Conservation (phyloP, 2,797 vertebrate genomes). For the Miichthys miiuy region DNA sequence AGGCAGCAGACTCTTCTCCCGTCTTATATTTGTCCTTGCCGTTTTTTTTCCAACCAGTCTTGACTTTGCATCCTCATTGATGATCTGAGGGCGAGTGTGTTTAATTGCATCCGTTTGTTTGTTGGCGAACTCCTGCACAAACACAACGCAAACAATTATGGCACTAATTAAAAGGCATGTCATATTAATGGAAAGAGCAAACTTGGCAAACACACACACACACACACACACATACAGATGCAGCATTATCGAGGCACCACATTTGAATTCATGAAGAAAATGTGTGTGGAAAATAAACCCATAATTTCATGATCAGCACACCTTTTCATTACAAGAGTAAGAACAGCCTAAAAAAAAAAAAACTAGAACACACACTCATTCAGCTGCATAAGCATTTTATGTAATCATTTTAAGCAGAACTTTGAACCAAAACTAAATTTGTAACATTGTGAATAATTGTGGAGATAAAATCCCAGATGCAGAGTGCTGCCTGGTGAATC, state of each 20-base stretch:
- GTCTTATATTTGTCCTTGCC: conserved; percentile 71
- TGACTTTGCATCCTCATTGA: conserved; percentile 77
- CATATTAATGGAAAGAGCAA: conserved; percentile 74
- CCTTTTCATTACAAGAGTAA: conserved; percentile 14
- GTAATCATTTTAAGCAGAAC: conserved; percentile 35
- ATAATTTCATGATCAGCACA: conserved; percentile 21
- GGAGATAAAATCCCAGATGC: conserved; percentile 34
- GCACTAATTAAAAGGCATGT: conserved; percentile 82
- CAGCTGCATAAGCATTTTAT: neutral
- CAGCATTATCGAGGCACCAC: conserved; percentile 21
- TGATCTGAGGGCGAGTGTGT: conserved; percentile 76
- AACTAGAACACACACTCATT: conserved; percentile 8
- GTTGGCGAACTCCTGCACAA: conserved; percentile 80
- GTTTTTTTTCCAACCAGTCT: conserved; percentile 55
- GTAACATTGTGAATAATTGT: conserved; percentile 28
- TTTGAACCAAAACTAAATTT: conserved; percentile 34
- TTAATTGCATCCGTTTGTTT: conserved; percentile 85
- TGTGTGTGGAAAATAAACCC: conserved; percentile 31
- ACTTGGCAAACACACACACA: conserved; percentile 67
- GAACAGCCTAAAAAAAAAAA: neutral
- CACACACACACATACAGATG: conserved; percentile 35
- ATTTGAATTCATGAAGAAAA: conserved; percentile 32
- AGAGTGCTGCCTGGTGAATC: conserved; percentile 24
- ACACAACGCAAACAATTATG: conserved; percentile 85
- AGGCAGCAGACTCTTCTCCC: conserved; percentile 50